Evolutionary conservation across 2,888 invertebrate genomes (phyloP), one percentile per base, ranked within the genome.

Genomic region (Mesodorylaimus sp.): DNA sequence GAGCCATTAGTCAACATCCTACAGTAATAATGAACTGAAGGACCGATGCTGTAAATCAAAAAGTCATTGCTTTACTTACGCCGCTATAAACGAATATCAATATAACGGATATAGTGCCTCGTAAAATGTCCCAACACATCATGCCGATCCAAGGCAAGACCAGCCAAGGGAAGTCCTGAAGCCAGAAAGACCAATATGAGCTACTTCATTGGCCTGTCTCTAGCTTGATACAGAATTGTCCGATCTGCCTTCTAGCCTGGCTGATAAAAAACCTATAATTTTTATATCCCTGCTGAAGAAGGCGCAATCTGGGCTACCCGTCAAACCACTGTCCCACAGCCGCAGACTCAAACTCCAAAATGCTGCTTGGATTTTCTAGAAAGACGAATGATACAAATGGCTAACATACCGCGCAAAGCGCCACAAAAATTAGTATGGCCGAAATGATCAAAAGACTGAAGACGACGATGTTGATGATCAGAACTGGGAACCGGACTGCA

Each of bases 81-180:
- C 61, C 56, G 42, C 59, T 59, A 51, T 54, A 59, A 50, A 60
- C 55, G 55, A 64, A 65, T 32, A 64, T 64, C 53, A 64, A 55
- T 45, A 64, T 56, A 28, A 55, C 56, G 16, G 64, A 63, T 47
- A 64, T 59, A 37, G 63, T 51, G 21, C 64, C 64, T 13, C 64
- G 58, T 24, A 64, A 53, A 42, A 64, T 60, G 32, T 64, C 64
- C 47, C 65, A 51, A 13, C 53, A 52, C 62, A 64, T 62, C 25
- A 65, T 48, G 26, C 57, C 51, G 23, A 61, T 53, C 65, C 65
- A 65, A 2, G 65, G 64, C 19, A 57, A 51, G 13, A 61, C 54
- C 1, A 60, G 56, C 59, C 59, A 60, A 42, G 61, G 45, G 16
- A 47, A 21, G 10, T 38, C 27, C 50, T 48, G 29, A 5, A 49